These are phyloP conservation scores for Sebastes reedi DNA, from an alignment of 2,797 vertebrate genomes.

Conservation along the genomic window DNA sequence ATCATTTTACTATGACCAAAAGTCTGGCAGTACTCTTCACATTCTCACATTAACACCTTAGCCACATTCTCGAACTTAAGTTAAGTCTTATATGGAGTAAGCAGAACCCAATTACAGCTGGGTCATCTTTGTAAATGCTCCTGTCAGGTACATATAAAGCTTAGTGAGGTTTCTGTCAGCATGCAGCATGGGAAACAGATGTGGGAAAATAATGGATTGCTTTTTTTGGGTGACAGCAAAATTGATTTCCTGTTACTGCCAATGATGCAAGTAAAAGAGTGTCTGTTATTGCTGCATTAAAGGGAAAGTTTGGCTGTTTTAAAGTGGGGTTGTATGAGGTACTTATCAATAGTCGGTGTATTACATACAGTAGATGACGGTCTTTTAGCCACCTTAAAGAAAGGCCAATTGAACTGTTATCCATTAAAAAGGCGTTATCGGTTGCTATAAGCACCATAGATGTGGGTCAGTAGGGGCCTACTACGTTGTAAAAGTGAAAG, in stretches of 20 bases:
- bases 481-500: too few relatives aligned
- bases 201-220: neutral
- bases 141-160: neutral
- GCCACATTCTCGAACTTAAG: neutral
- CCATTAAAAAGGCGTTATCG: too few relatives aligned
- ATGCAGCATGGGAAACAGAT: neutral
- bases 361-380: too few relatives aligned
- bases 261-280: neutral
- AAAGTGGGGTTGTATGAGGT: too few relatives aligned
- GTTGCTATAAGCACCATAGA: too few relatives aligned
- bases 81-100: neutral
- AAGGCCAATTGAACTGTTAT: too few relatives aligned
- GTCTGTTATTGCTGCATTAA: neutral
- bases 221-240: neutral
- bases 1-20: neutral
- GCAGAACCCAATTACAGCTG: fast-evolving
- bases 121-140: neutral
- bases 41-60: too few relatives aligned
- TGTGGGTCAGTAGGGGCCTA: too few relatives aligned
- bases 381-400: too few relatives aligned
- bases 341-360: too few relatives aligned
- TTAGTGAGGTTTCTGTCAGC: neutral
- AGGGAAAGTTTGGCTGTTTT: too few relatives aligned
- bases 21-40: too few relatives aligned
- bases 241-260: neutral